These are phyloP conservation scores for Drosophila nigrodunni DNA, from an alignment of 1,140 invertebrate species.

Conservation along the genomic window DNA sequence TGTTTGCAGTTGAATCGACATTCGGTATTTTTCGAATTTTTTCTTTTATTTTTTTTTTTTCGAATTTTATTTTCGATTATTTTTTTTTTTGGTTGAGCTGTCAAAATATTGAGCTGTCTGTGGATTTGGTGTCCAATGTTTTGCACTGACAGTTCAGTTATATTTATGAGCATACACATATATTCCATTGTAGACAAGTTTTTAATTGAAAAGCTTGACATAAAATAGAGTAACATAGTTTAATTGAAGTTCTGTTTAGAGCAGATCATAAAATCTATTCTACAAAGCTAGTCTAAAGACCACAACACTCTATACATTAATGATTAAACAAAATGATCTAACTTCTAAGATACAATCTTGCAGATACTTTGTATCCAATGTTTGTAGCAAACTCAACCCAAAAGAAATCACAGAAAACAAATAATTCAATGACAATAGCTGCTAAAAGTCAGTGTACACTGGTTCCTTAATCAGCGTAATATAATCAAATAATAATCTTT, in stretches of 20 bases:
- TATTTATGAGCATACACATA: constrained; percentile 36
- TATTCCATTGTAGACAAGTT: constrained; percentile 66
- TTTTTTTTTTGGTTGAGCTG: constrained; percentile 55
- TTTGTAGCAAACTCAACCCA: background rate
- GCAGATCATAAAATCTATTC: too few relatives aligned
- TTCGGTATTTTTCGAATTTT: constrained; percentile 10
- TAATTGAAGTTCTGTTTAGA: too few relatives aligned
- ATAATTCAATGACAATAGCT: background rate
- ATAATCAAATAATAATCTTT: background rate
- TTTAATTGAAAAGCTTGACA: constrained; percentile 68
- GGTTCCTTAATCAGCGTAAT: background rate
- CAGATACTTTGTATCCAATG: background rate
- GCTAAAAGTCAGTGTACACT: background rate
- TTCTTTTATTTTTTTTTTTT: constrained; percentile 16
- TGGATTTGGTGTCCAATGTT: constrained; percentile 43
- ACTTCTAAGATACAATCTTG: too few relatives aligned
- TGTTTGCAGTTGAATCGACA: constrained; percentile 63
- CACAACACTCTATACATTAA: too few relatives aligned
- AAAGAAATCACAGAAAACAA: constrained; percentile 1
- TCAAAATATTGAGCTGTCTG: constrained; percentile 82
- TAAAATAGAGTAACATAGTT: too few relatives aligned
- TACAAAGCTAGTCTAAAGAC: too few relatives aligned
- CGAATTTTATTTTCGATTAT: constrained; percentile 17
- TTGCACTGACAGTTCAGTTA: constrained; percentile 50
- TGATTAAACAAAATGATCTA: too few relatives aligned